phyloP scores from a whole-genome alignment of 2,888 invertebrate genomes.

The Amiota mariae region DNA sequence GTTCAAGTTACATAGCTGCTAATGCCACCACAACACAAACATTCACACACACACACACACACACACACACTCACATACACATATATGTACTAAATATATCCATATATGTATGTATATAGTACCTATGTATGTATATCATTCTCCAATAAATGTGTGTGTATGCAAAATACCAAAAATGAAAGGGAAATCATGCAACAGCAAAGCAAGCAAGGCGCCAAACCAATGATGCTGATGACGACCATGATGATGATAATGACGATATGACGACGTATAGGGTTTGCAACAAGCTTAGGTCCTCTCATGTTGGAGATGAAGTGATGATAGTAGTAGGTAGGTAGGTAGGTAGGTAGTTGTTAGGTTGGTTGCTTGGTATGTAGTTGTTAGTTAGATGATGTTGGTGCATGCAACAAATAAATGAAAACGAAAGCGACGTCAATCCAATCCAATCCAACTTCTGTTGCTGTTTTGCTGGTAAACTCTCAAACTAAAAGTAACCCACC shows the following conservation, averaged over 20 bases:
- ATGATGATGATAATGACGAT: neutral
- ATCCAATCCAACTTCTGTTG: no score
- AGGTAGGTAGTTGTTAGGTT: no score
- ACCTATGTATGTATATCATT: no score
- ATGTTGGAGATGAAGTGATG: neutral
- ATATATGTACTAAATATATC: neutral
- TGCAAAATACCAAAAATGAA: conserved; percentile 26
- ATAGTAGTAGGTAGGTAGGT: no score
- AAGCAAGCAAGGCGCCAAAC: conserved; percentile 11
- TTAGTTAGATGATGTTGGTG: no score
- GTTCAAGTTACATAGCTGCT: neutral
- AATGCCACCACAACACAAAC: neutral
- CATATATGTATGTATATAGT: no score
- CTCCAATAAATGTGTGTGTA: neutral
- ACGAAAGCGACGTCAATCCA: neutral
- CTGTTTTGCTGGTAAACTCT: neutral
- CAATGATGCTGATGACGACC: neutral
- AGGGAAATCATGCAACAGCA: conserved; percentile 27
- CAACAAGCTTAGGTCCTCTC: neutral
- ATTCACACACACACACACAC: neutral
- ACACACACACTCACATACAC: neutral
- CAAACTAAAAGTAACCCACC: neutral
- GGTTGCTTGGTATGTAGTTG: no score
- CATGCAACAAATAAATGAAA: conserved; percentile 1
- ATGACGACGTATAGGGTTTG: neutral